phyloP scores from a whole-genome alignment of 2,888 invertebrate genomes.

The Lasioglossum marginatum region DNA sequence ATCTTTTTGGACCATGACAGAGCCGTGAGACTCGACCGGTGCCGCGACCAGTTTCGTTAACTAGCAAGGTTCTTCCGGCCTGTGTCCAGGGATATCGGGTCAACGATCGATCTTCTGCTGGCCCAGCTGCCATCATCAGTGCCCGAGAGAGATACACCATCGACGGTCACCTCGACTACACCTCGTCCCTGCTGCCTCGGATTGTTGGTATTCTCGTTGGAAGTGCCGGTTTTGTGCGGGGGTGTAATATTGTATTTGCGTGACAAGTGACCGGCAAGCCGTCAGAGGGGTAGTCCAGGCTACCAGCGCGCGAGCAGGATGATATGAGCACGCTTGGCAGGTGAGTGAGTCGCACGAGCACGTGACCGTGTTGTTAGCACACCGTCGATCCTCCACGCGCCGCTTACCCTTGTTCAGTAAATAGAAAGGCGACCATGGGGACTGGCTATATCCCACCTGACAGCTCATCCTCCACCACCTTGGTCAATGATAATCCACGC shows the following conservation, averaged over 20 bases:
- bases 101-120: neutral
- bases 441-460: neutral
- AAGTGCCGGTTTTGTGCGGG: conserved; percentile 68
- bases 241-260: conserved; percentile 63
- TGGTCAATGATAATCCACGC: neutral
- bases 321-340: conserved; percentile 84
- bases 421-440: neutral
- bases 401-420: conserved; percentile 2
- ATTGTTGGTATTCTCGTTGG: conserved; percentile 42
- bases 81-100: neutral
- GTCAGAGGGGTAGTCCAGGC: conserved; percentile 65
- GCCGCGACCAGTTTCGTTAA: conserved; percentile 8
- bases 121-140: neutral
- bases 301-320: conserved; percentile 78
- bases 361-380: conserved; percentile 55
- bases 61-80: neutral
- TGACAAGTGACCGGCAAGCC: conserved; percentile 69
- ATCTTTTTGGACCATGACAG: conserved; percentile 38
- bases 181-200: conserved; percentile 43
- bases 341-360: conserved; percentile 77
- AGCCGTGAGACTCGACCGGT: conserved; percentile 16
- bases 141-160: neutral
- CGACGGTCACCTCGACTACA: neutral
- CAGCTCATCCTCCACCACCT: neutral
- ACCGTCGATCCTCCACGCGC: conserved; percentile 1